Conservation (phyloP, 1,140 invertebrate species). For the Cyrtorhinus lividipennis region DNA sequence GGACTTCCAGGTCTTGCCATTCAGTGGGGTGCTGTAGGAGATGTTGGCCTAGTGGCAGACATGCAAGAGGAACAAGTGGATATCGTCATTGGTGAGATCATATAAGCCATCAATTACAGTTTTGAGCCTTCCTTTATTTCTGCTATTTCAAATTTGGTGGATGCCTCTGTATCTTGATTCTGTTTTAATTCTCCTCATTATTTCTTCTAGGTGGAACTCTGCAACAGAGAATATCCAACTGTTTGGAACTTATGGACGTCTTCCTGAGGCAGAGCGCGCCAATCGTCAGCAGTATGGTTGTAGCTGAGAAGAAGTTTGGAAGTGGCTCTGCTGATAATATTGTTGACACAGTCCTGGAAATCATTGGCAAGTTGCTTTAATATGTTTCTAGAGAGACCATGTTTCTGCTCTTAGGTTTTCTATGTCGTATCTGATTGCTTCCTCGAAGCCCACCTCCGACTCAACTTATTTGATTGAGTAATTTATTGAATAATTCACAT, state of each 20-base stretch:
- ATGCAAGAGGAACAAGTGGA: constrained; percentile 66
- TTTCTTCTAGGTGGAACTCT: constrained; percentile 68
- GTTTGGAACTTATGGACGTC: constrained; percentile 48
- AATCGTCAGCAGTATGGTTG: constrained; percentile 63
- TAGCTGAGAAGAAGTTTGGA: constrained; percentile 50
- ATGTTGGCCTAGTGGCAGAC: constrained; percentile 58
- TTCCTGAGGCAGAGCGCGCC: constrained; percentile 49
- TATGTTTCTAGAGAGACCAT: no score
- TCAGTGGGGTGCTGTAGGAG: constrained; percentile 56
- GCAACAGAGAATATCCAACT: constrained; percentile 67
- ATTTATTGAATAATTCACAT: no score
- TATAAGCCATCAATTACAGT: background rate
- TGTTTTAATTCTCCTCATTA: no score
- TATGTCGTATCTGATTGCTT: no score
- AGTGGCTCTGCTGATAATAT: constrained; percentile 40
- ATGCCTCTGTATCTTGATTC: background rate
- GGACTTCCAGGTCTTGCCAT: constrained; percentile 49
- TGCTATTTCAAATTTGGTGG: background rate
- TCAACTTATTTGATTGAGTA: no score
- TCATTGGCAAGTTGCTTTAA: constrained; percentile 37
- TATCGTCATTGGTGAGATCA: constrained; percentile 40
- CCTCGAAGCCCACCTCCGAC: no score
- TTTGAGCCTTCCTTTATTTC: no score
- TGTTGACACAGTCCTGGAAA: constrained; percentile 46
- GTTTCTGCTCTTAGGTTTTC: no score